Percentiles rank a stretch among this genome's conserved stretches.
These are phyloP conservation scores for Hypotaenidia philippensis DNA, from an alignment of 2,797 vertebrate species.

Conservation along the genomic window DNA sequence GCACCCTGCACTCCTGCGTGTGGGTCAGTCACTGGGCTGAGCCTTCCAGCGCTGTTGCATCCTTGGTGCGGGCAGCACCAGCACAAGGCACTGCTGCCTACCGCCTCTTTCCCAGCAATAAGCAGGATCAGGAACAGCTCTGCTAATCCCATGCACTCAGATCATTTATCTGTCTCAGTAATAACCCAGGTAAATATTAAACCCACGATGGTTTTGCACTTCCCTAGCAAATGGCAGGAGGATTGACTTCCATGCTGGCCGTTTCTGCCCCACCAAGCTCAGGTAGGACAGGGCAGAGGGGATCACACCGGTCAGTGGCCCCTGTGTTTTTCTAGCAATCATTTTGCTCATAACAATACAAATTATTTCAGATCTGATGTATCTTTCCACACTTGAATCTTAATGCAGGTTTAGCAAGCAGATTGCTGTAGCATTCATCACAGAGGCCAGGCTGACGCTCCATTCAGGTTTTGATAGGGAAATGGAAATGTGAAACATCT, in stretches of 20 bases:
- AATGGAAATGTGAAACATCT: not conserved
- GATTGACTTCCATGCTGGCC: not conserved
- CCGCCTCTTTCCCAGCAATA: not conserved
- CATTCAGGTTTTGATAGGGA: not conserved
- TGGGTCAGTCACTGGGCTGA: fast-evolving
- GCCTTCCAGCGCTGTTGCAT: not conserved
- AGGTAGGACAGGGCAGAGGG: not conserved
- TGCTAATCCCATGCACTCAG: not conserved
- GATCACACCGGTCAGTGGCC: fast-evolving
- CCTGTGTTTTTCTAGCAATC: not conserved
- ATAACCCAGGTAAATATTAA: not conserved
- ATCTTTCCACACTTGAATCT: not conserved
- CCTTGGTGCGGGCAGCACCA: not conserved
- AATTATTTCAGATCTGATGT: not conserved
- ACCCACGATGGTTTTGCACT: not conserved
- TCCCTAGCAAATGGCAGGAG: not conserved
- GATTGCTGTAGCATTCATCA: not conserved
- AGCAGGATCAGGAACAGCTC: not conserved
- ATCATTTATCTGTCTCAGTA: not conserved
- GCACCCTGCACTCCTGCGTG: not conserved
- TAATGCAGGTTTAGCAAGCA: not conserved
- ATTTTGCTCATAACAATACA: not conserved
- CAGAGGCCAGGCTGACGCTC: not conserved
- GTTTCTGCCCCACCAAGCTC: not conserved
- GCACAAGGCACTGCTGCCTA: not conserved